Base-by-base conservation (phyloP, 2,888 invertebrate genomes). In the Drosophila greeni region DNA sequence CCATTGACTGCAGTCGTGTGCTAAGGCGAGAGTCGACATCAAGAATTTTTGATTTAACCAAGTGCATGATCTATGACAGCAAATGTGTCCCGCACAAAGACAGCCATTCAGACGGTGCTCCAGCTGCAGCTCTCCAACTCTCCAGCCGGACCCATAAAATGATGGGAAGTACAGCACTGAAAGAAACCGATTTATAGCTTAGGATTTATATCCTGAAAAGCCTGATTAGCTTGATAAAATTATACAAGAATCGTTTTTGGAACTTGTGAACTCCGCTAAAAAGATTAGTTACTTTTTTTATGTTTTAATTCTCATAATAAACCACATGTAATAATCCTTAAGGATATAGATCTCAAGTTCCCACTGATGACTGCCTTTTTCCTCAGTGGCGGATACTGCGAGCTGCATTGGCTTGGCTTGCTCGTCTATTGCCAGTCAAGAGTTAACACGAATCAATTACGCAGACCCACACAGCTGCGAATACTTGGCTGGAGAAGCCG, bases 361-460 rank as follows among this genome's bases (percentile, higher is more conserved):
- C 26, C 43, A 26, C 26, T 14, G 2, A 40, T 40, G 14, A 12
- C 18, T 18, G 12, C 0, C n/a, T 31, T 57, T 51, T 51, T 9
- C 16, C 18, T 37, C 16, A 60, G 59, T 60, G 59, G 12, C 56
- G 37, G 56, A 72, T 73, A 66, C 74, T 81, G 69, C 54, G 74
- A 72, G 74, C 64, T 74, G 74, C 78, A 82, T 79, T 82, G 73
- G 79, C 73, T 81, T 79, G 79, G 79, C 76, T 74, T 70, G 67
- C 82, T 82, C 75, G 73, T 79, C 82, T 79, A 79, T 82, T 82
- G 82, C 76, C 79, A 79, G 79, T 80, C 80, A 80, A 76, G 82
- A 80, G 79, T 82, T 80, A 80, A 80, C 79, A 80, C 79, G 82
- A 80, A 80, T 80, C 79, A 80, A 80, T 80, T 80, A 80, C 79